Evolutionary conservation across 2,797 vertebrate genomes (phyloP).

Genomic region (Ataeniobius toweri): DNA sequence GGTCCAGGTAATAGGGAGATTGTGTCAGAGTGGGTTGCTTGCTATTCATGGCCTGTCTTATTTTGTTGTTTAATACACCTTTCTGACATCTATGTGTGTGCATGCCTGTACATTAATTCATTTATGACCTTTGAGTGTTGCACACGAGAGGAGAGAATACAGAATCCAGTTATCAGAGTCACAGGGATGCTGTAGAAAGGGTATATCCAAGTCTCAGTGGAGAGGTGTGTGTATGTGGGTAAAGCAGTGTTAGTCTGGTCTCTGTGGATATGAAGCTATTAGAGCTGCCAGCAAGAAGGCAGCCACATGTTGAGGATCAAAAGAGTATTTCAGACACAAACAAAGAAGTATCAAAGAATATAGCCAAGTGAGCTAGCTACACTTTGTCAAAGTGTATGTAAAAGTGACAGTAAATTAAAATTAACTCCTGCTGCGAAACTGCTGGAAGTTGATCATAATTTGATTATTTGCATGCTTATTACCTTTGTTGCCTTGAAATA

Average conservation of each 20-base stretch:
- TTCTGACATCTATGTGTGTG: constrained; percentile 17
- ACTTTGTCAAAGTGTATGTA: constrained; percentile 31
- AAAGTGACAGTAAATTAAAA: constrained; percentile 26
- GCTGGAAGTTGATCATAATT: constrained; percentile 9
- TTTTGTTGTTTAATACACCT: constrained; percentile 33
- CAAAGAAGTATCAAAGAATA: constrained; percentile 12
- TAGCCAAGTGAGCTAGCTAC: constrained; percentile 10
- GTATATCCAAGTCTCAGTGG: constrained; percentile 47
- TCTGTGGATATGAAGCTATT: constrained; percentile 61
- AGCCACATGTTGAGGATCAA: constrained; percentile 52
- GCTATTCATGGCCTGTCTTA: constrained; percentile 25
- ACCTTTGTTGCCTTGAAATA: constrained; percentile 10
- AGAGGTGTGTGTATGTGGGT: constrained; percentile 20
- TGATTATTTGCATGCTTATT: neutral
- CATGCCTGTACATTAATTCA: constrained; percentile 34
- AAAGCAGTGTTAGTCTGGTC: constrained; percentile 40
- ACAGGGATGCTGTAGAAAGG: constrained; percentile 28
- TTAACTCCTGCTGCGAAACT: neutral
- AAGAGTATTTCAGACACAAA: constrained; percentile 37
- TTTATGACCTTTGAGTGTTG: constrained; percentile 30
- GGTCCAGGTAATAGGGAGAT: constrained; percentile 54
- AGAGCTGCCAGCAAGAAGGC: constrained; percentile 62
- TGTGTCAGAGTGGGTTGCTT: constrained; percentile 29
- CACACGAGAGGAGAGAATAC: constrained; percentile 15
- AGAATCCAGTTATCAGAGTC: constrained; percentile 30